Base-by-base conservation (phyloP, 1,140 invertebrate species). In the Tribolium madens region DNA sequence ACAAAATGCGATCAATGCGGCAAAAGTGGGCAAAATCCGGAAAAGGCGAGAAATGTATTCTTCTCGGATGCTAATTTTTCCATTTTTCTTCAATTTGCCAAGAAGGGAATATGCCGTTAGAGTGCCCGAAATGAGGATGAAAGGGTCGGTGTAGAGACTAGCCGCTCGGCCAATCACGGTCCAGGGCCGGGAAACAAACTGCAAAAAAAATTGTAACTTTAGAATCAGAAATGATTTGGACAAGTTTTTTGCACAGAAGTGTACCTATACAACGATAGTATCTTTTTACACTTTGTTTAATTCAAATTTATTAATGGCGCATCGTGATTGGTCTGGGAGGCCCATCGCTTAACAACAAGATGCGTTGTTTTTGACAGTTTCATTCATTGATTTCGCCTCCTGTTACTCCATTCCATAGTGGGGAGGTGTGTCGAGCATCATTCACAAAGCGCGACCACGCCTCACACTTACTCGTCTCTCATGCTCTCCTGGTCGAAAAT, bases 131-230 rank as follows among this genome's bases (percentile, higher is more conserved):
- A 94, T 86, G 88, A 94, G 92, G 7, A 94, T 89, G 80, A 94
- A 94, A 14, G 91, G 91, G 85, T 94, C 93, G 0, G 93, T 94
- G 79, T 94, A 93, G 1, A 94, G 85, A 80, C 92, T 93, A 0
- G 93, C 92, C 1, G 92, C 92, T 50, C 93, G 87, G 17, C 91
- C 92, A 13, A 93, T 85, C 0, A 93, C 91, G 0, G 91, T 91
- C 91, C 92, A 93, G 0, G 91, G 89, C 87, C 89, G 89, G 0
- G 90, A 90, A 50, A 93, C 87, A 75, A 88, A 88, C 91, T 92
- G 79, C 81, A 77, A 76, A 42, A 72, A 73, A n/a, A n/a, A n/a
- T n/a, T n/a, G n/a, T n/a, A n/a, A n/a, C n/a, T n/a, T n/a, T n/a
- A n/a, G n/a, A n/a, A n/a, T n/a, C n/a, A n/a, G n/a, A n/a, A n/a